Evolutionary conservation across 2,888 invertebrate species (phyloP), one percentile per base, ranked within the genome.

Genomic region (Heliconius erato): DNA sequence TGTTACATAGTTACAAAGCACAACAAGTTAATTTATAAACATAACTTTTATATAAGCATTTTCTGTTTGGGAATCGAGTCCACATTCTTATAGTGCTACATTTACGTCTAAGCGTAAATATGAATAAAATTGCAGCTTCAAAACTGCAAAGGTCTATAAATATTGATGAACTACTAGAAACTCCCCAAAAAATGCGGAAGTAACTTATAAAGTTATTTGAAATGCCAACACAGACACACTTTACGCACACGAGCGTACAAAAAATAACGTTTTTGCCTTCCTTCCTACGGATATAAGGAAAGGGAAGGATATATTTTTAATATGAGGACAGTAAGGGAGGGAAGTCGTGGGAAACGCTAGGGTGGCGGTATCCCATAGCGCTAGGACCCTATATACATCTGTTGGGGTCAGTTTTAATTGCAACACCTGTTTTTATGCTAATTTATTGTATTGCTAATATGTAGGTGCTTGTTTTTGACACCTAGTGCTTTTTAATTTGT

Each of bases 281-380:
- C 90, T 94, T 94, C 93, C 94, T 94, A 93, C 94, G 95, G 95
- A 95, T 95, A 95, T 94, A 91, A 74, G 65, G 82, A 72, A 89
- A 92, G 81, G 16, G 91, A 88, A 89, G 91, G 82, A 79, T 82
- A 32, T 83, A 85, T 67, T 76, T 59, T 63, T 26, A 77, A 44
- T 23, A 79, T n/a, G 69, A 35, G 91, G 26, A 80, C 88, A 63
- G 92, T 94, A 85, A 83, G 90, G 86, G 93, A 93, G 84, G 79
- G 87, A 83, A 81, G 87, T 89, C 95, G 95, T 95, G 96, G 96
- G 96, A 96, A 96, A 91, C 93, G 88, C 89, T 93, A 90, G 95
- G 95, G 95, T 94, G 93, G 93, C 92, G 90, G 91, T 94, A 94
- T 96, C 96, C 95, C 96, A 96, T 94, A 95, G 67, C 44, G 78